Evolutionary conservation across 2,797 vertebrate genomes (phyloP).

Genomic region (Cyclura pinguis): DNA sequence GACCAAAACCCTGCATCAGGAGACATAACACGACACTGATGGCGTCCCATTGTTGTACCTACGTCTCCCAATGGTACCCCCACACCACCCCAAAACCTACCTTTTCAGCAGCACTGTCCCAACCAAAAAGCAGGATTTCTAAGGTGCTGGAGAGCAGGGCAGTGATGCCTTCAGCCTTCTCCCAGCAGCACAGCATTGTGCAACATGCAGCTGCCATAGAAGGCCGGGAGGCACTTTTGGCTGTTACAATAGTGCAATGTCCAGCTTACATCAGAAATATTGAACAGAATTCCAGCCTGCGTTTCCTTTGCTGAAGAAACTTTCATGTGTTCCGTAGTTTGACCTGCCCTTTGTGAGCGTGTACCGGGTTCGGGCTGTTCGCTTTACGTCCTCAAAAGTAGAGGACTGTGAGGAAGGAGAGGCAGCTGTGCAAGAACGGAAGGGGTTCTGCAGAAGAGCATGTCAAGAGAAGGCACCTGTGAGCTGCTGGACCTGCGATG

Average conservation of each 20-base stretch:
- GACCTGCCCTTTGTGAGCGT: conserved; percentile 88
- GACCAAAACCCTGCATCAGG: too few species aligned
- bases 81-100: too few species aligned
- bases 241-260: background rate
- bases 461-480: conserved; percentile 61
- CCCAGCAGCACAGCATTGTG: background rate
- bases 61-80: too few species aligned
- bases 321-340: conserved; percentile 75
- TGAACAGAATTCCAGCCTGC: too few species aligned
- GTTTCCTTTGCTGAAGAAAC: background rate
- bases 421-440: background rate
- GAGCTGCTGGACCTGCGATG: conserved; percentile 87
- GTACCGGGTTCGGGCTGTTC: conserved; percentile 84
- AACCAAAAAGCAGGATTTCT: background rate
- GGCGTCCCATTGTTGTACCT: too few species aligned
- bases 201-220: background rate
- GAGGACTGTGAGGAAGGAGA: conserved; percentile 52
- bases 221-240: too few species aligned
- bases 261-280: too few species aligned
- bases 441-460: conserved; percentile 26
- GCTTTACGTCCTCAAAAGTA: conserved; percentile 76
- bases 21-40: too few species aligned
- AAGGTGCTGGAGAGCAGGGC: background rate
- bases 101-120: too few species aligned
- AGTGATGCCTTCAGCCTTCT: background rate